Conservation (phyloP, 2,797 vertebrate genomes). For the Myotis findleyi region DNA sequence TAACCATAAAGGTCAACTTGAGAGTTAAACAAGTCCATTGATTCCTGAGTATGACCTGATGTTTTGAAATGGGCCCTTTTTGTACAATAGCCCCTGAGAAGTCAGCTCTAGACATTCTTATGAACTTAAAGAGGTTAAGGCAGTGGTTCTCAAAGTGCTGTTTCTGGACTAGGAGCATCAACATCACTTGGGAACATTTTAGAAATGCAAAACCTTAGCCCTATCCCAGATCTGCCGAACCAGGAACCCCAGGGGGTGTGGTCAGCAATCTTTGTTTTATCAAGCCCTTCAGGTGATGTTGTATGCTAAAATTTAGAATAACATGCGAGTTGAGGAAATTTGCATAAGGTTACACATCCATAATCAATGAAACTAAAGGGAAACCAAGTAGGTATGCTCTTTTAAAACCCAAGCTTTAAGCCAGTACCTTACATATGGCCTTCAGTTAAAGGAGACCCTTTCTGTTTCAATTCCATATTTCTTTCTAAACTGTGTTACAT, state of each 20-base stretch:
- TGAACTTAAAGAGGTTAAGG: neutral
- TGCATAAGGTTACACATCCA: neutral
- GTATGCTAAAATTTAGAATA: neutral
- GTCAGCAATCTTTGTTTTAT: neutral
- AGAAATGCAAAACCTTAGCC: neutral
- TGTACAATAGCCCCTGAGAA: neutral
- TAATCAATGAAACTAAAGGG: neutral
- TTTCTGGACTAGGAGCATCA: neutral
- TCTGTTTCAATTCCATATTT: neutral
- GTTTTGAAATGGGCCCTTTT: neutral
- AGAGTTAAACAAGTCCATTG: neutral
- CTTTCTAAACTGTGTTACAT: constrained; percentile 13
- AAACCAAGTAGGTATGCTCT: neutral
- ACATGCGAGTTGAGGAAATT: neutral
- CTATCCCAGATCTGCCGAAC: neutral
- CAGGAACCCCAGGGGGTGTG: neutral
- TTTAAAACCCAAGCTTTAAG: neutral
- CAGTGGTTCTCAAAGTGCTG: neutral
- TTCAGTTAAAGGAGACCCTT: neutral
- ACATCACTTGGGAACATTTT: neutral
- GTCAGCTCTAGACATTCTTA: neutral
- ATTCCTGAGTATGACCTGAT: neutral
- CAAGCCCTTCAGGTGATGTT: neutral
- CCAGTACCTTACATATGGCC: neutral
- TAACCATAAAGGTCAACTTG: neutral